Conservation (phyloP, 2,113 vertebrate genomes). For the Danio rerio region DNA sequence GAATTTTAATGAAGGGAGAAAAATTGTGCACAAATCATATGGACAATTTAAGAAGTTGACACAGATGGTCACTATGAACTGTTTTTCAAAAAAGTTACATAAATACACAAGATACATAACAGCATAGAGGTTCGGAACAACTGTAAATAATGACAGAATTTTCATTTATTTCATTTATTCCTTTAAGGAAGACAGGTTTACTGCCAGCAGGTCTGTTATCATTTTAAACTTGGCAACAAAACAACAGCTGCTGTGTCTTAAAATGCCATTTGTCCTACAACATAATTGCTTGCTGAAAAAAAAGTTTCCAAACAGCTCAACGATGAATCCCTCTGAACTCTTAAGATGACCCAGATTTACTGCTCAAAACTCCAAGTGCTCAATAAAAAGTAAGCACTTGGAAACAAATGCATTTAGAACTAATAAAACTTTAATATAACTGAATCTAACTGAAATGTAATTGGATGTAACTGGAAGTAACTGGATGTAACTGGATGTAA, state of each 20-base stretch:
- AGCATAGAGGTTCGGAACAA: not conserved
- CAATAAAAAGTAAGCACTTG: not conserved
- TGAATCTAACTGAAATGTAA: too few relatives aligned
- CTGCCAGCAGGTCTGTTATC: not conserved
- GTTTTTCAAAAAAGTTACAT: not conserved
- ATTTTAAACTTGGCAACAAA: conserved; percentile 11
- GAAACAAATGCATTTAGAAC: not conserved
- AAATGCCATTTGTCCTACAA: conserved; percentile 3
- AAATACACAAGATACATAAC: not conserved
- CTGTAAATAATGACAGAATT: not conserved
- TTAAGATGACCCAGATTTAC: not conserved
- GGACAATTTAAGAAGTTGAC: not conserved
- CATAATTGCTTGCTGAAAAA: conserved; percentile 32
- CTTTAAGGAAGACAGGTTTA: not conserved
- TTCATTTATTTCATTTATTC: not conserved
- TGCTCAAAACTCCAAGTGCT: not conserved
- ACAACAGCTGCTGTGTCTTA: conserved; percentile 8
- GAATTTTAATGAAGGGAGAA: too few relatives aligned
- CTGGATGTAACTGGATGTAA: too few relatives aligned
- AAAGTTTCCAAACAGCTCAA: not conserved
- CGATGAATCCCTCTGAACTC: not conserved
- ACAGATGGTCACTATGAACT: not conserved
- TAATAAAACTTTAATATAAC: not conserved
- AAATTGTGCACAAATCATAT: not conserved
- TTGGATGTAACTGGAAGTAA: too few relatives aligned